Evolutionary conservation across 2,113 vertebrate genomes (phyloP).

Genomic region (Petrocephalus zakoni): DNA sequence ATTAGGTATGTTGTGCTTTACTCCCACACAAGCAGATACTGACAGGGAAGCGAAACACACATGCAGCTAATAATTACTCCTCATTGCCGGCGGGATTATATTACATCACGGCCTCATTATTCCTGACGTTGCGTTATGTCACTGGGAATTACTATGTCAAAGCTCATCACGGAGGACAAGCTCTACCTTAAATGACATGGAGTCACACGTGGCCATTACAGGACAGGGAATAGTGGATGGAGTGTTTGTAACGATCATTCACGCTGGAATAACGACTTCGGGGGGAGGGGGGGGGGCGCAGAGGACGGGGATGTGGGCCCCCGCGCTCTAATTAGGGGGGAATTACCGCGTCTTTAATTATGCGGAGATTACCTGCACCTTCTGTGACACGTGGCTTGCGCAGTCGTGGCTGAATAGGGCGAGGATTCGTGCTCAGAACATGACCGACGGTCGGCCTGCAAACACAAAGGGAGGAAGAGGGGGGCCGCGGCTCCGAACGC

Average conservation of each 20-base stretch:
- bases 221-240: neutral
- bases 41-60: neutral
- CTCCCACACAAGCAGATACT: neutral
- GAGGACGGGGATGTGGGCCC: neutral
- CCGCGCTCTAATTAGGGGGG: neutral
- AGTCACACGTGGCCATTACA: neutral
- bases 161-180: neutral
- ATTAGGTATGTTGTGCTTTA: neutral
- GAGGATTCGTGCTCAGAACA: neutral
- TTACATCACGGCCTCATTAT: neutral
- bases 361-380: neutral
- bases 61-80: neutral
- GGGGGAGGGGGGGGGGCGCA: neutral
- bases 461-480: conserved; percentile 59
- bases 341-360: neutral
- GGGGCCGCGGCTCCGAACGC: conserved; percentile 72
- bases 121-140: neutral
- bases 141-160: neutral
- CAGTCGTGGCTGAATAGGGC: neutral
- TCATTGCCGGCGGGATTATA: neutral
- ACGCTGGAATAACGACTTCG: neutral
- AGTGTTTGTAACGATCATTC: neutral
- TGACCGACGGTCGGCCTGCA: neutral
- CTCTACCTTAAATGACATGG: neutral
- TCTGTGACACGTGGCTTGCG: neutral